phyloP scores from a whole-genome alignment of 2,113 vertebrate genomes.

The Steatornis caripensis region DNA sequence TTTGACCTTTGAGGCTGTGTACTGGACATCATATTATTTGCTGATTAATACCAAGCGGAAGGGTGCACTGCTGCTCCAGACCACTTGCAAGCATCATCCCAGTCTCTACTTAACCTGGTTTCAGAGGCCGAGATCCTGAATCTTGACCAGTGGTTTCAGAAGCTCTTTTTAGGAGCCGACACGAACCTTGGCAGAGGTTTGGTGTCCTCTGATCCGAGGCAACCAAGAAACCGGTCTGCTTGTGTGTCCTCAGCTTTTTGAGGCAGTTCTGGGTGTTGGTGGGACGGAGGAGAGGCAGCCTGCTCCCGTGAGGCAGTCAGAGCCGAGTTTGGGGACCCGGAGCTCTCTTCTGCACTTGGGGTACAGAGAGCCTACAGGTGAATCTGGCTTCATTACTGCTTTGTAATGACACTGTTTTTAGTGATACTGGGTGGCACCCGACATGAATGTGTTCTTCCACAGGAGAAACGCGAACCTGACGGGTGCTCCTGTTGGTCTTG shows the following conservation, averaged over 20 bases:
- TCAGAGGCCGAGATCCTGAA: not conserved
- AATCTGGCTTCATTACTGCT: not conserved
- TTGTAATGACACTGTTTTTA: not conserved
- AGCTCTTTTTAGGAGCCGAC: not conserved
- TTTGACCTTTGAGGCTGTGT: not conserved
- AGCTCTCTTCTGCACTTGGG: not conserved
- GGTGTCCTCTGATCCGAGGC: not conserved
- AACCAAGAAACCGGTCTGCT: not conserved
- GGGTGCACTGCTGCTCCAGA: not conserved
- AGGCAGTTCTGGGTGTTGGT: not conserved
- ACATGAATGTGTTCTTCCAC: not conserved
- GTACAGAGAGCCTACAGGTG: not conserved
- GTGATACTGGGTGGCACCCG: not conserved
- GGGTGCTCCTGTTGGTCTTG: not conserved
- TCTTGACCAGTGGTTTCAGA: not conserved
- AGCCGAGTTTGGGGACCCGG: not conserved
- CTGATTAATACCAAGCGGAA: not conserved
- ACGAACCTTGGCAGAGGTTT: not conserved
- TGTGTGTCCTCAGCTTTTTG: not conserved
- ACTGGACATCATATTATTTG: accelerated
- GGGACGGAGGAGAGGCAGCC: not conserved
- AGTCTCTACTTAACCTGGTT: not conserved
- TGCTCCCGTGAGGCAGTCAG: not conserved
- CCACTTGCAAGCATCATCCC: not conserved
- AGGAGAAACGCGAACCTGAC: not conserved